These are phyloP conservation scores for Ophiodon elongatus DNA, from an alignment of 2,113 vertebrate genomes.

Conservation along the genomic window DNA sequence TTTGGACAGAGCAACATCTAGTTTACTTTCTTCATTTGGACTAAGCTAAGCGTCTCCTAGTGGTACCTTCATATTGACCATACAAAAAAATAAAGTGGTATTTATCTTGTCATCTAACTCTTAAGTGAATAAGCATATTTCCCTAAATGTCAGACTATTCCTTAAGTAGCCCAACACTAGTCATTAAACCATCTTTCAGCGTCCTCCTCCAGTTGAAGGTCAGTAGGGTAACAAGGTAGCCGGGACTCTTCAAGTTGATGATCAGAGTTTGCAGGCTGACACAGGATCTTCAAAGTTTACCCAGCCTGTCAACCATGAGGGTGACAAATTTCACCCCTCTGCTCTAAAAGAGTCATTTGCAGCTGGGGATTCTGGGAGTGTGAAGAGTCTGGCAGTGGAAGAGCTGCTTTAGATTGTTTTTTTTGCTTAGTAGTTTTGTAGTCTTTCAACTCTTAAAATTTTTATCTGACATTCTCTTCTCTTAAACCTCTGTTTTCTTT, in stretches of 20 bases:
- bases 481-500: neutral
- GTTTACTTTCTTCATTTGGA: neutral
- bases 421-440: neutral
- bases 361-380: slow-evolving; percentile 64
- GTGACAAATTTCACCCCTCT: slow-evolving; percentile 82
- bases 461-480: slow-evolving; percentile 1
- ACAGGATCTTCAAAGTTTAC: slow-evolving; percentile 82
- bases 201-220: slow-evolving; percentile 14
- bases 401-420: neutral
- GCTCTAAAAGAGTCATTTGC: slow-evolving; percentile 80
- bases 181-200: neutral
- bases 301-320: slow-evolving; percentile 66
- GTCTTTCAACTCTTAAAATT: neutral
- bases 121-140: neutral
- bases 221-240: slow-evolving; percentile 16
- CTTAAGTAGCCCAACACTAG: neutral
- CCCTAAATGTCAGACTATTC: neutral
- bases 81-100: too few species aligned
- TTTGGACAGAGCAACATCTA: neutral
- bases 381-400: slow-evolving; percentile 39
- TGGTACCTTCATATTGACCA: neutral
- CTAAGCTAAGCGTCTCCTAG: neutral
- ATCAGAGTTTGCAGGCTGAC: slow-evolving; percentile 60
- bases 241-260: slow-evolving; percentile 58
- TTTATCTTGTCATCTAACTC: neutral